A percentile compares a stretch with the other conserved stretches of the same genome.
Conservation (phyloP, 2,888 invertebrate genomes). For the Thecophora atra region DNA sequence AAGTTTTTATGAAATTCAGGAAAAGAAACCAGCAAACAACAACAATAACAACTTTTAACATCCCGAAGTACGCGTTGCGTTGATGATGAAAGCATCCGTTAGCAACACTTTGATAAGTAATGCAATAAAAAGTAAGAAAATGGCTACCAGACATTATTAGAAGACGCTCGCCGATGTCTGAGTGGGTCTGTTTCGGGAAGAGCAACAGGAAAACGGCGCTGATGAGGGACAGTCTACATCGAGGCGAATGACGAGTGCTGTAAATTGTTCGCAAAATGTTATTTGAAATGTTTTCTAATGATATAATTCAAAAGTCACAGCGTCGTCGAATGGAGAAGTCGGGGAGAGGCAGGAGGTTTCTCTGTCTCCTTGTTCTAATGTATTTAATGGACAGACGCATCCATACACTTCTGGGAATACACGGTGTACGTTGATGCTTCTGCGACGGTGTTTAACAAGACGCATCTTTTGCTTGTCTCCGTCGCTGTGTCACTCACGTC, state of each 20-base stretch:
- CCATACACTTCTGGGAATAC: neutral
- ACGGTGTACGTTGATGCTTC: neutral
- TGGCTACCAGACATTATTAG: neutral
- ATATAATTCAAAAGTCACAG: conserved; percentile 9
- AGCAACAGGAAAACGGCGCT: neutral
- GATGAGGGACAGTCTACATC: neutral
- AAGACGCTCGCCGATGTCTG: neutral
- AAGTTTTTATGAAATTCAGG: neutral
- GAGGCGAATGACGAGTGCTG: conserved; percentile 4
- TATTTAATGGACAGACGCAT: neutral
- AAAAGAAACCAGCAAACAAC: neutral
- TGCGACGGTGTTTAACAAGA: no score
- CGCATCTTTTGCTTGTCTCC: conserved; percentile 10
- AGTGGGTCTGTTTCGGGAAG: neutral
- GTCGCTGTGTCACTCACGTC: neutral
- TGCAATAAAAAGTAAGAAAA: conserved; percentile 6
- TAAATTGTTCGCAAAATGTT: conserved; percentile 27
- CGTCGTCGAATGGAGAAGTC: neutral
- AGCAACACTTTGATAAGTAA: neutral
- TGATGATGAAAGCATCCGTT: conserved; percentile 7
- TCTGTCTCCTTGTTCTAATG: neutral
- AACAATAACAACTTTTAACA: neutral
- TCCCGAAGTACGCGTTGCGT: neutral
- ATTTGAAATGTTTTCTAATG: conserved; percentile 29
- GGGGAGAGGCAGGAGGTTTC: neutral